A percentile compares a stretch with the other conserved stretches of the same genome.
Conservation (phyloP, 2,797 vertebrate genomes). For the Bryconaethiops microstoma region DNA sequence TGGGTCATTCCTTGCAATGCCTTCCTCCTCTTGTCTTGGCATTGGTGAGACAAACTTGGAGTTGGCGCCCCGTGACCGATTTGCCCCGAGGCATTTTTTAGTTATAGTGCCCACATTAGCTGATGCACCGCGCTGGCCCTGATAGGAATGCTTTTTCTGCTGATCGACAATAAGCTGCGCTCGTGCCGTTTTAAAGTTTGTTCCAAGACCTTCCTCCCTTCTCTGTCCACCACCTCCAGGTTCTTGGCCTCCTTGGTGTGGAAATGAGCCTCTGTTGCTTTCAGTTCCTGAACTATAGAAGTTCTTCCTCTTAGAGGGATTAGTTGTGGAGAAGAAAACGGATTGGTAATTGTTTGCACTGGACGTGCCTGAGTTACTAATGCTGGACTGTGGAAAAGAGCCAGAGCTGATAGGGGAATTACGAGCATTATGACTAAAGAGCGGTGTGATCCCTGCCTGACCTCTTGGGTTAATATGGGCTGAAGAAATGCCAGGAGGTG, state of each 20-base stretch:
- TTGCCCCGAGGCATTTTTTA: conserved; percentile 92
- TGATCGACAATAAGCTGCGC: conserved; percentile 89
- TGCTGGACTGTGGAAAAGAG: conserved; percentile 36
- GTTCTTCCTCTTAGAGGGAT: conserved; percentile 79
- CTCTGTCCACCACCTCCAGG: conserved; percentile 55
- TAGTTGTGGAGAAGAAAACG: conserved; percentile 66
- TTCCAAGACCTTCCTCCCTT: conserved; percentile 63
- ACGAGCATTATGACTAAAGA: conserved; percentile 70
- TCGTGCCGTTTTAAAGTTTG: conserved; percentile 87
- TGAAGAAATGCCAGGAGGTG: conserved; percentile 37
- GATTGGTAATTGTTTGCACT: conserved; percentile 64
- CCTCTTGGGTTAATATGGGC: conserved; percentile 47
- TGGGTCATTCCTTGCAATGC: conserved; percentile 10
- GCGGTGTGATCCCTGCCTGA: conserved; percentile 60
- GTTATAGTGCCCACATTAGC: conserved; percentile 66
- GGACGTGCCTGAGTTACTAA: conserved; percentile 46
- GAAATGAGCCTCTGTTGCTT: conserved; percentile 58
- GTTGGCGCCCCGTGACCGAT: conserved; percentile 84
- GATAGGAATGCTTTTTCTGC: conserved; percentile 84
- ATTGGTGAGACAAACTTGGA: conserved; percentile 93
- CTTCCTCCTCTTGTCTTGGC: conserved; percentile 81
- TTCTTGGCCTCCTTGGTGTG: conserved; percentile 57
- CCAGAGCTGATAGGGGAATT: conserved; percentile 40
- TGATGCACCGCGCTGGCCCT: conserved; percentile 68
- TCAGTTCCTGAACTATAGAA: conserved; percentile 73